phyloP scores from a whole-genome alignment of 2,888 invertebrate species.

The Caenorhabditis zanzibari region DNA sequence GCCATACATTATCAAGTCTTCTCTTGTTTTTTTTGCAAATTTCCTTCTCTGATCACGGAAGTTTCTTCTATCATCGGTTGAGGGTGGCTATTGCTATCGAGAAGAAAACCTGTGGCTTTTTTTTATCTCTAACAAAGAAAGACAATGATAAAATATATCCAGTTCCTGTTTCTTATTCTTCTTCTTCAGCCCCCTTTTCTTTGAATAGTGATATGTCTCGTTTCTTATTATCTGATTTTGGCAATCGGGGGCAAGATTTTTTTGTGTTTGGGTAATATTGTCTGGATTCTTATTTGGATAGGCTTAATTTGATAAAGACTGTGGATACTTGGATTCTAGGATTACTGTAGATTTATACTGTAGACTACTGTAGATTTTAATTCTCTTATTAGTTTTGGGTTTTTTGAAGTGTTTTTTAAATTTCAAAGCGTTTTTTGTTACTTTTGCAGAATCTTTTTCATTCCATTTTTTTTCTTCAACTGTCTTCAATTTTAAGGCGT shows the following conservation, averaged over 20 bases:
- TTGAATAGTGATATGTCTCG: conserved; percentile 28
- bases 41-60: conserved; percentile 43
- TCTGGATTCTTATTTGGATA: background rate
- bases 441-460: background rate
- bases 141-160: conserved; percentile 35
- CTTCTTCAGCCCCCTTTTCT: background rate
- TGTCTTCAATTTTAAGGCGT: too few species aligned
- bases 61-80: conserved; percentile 7
- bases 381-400: too few species aligned
- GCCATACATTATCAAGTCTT: background rate
- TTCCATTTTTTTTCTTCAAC: too few species aligned
- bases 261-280: background rate
- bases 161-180: conserved; percentile 35
- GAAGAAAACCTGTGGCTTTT: conserved; percentile 6
- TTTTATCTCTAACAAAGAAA: too few species aligned
- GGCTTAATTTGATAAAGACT: background rate
- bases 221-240: background rate
- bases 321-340: background rate
- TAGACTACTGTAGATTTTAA: too few species aligned
- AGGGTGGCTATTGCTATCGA: background rate
- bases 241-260: background rate
- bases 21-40: background rate
- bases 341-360: background rate
- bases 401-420: too few species aligned
- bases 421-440: background rate